Evolutionary conservation across 2,797 vertebrate species (phyloP).

Genomic region (Spondyliosoma cantharus): DNA sequence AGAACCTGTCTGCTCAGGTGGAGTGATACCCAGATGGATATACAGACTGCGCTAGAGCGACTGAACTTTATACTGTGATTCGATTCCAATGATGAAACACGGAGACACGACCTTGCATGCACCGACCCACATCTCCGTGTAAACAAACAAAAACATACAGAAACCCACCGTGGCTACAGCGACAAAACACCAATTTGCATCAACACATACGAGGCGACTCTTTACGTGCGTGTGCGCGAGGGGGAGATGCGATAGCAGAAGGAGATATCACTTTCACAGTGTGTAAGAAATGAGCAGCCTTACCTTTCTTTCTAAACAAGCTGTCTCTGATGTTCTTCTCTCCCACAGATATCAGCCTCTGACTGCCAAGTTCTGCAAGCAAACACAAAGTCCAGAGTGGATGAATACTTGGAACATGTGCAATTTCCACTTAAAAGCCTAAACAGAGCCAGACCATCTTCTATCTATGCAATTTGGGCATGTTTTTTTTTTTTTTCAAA

Average conservation of each 20-base stretch:
- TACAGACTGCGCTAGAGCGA: background rate
- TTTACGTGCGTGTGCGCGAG: background rate
- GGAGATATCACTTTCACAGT: slow-evolving; percentile 27
- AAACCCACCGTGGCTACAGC: background rate
- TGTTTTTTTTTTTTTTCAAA: slow-evolving; percentile 14
- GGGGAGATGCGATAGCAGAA: slow-evolving; percentile 4
- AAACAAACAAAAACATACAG: background rate
- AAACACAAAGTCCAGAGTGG: slow-evolving; percentile 65
- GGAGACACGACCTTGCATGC: background rate
- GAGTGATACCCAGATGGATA: slow-evolving; percentile 12
- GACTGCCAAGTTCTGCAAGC: slow-evolving; percentile 63
- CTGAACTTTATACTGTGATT: slow-evolving; percentile 12
- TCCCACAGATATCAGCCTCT: slow-evolving; percentile 52
- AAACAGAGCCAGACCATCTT: slow-evolving; percentile 20
- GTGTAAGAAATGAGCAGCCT: slow-evolving; percentile 51
- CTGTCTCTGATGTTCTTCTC: slow-evolving; percentile 59
- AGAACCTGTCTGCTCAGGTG: slow-evolving; percentile 34
- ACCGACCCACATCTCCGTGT: slow-evolving; percentile 24
- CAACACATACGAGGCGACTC: background rate
- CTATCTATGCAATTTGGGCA: slow-evolving; percentile 9
- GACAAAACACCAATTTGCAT: slow-evolving; percentile 5
- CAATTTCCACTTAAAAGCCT: slow-evolving; percentile 35
- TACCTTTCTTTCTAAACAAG: slow-evolving; percentile 69
- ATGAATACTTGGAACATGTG: slow-evolving; percentile 54
- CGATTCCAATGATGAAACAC: slow-evolving; percentile 8